Percentiles rank a stretch among this genome's conserved stretches.
Evolutionary conservation across 2,888 invertebrate species (phyloP).

Genomic region (Andrena chrysosceles): DNA sequence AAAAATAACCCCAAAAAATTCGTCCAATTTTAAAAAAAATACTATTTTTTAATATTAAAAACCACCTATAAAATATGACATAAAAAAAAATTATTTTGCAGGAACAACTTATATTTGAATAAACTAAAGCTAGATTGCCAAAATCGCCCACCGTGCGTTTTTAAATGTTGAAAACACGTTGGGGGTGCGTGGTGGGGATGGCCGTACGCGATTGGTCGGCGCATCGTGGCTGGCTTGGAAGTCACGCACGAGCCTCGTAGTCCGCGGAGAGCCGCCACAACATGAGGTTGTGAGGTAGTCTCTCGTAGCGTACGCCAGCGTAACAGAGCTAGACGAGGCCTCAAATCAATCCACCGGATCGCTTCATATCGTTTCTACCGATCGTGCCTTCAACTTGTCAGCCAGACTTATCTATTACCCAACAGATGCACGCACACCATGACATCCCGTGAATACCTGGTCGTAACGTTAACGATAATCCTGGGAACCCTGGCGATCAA

Average conservation of each 20-base stretch:
- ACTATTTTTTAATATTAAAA: too few relatives aligned
- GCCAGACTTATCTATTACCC: slow-evolving; percentile 6
- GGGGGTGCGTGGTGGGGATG: not conserved
- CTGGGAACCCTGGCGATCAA: slow-evolving; percentile 62
- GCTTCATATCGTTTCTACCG: slow-evolving; percentile 1
- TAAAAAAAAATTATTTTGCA: too few relatives aligned
- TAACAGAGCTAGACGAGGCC: slow-evolving; percentile 2
- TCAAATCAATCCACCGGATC: not conserved
- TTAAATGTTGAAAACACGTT: not conserved
- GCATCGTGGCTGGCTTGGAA: not conserved
- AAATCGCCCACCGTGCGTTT: too few relatives aligned
- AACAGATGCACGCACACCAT: slow-evolving; percentile 70
- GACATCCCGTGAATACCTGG: slow-evolving; percentile 69
- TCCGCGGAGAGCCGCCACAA: slow-evolving; percentile 71
- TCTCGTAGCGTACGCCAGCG: not conserved
- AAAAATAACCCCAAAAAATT: too few relatives aligned
- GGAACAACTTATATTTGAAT: too few relatives aligned
- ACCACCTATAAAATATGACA: too few relatives aligned
- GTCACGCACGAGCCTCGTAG: slow-evolving; percentile 39
- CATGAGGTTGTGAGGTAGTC: slow-evolving; percentile 44
- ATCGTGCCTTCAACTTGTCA: not conserved
- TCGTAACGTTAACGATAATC: slow-evolving; percentile 56
- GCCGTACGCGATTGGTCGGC: slow-evolving; percentile 40
- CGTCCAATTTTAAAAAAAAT: too few relatives aligned
- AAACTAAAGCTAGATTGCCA: too few relatives aligned